Evolutionary conservation across 2,888 invertebrate species (phyloP).

Genomic region (Celastrina argiolus): DNA sequence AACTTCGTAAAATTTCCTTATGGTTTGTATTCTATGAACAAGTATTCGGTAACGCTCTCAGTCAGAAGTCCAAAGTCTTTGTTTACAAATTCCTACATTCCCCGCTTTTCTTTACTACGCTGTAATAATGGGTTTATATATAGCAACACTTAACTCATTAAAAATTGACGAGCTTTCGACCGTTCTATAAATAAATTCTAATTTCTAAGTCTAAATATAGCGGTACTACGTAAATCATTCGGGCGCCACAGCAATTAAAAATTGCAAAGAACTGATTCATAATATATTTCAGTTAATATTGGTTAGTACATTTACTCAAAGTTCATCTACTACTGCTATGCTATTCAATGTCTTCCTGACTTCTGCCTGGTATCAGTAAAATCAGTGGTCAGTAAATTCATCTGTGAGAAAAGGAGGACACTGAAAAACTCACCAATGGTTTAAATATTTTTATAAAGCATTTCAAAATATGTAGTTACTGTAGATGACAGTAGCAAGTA

Average conservation of each 20-base stretch:
- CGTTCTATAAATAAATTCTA: not conserved
- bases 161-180: not conserved
- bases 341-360: too few relatives aligned
- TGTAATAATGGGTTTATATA: not conserved
- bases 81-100: slow-evolving; percentile 11
- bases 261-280: not conserved
- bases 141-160: not conserved
- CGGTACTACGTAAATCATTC: not conserved
- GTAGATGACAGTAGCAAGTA: too few relatives aligned
- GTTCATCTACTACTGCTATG: too few relatives aligned
- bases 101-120: not conserved
- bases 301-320: too few relatives aligned
- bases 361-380: too few relatives aligned
- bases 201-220: not conserved
- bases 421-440: too few relatives aligned
- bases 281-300: not conserved
- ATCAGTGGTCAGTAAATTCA: too few relatives aligned
- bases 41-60: not conserved
- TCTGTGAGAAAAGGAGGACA: too few relatives aligned
- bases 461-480: too few relatives aligned
- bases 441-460: too few relatives aligned
- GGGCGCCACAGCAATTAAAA: not conserved
- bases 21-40: not conserved
- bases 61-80: not conserved
- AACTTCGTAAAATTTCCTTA: not conserved